phyloP scores from a whole-genome alignment of 2,888 invertebrate genomes.

The Heteropelma amictum region DNA sequence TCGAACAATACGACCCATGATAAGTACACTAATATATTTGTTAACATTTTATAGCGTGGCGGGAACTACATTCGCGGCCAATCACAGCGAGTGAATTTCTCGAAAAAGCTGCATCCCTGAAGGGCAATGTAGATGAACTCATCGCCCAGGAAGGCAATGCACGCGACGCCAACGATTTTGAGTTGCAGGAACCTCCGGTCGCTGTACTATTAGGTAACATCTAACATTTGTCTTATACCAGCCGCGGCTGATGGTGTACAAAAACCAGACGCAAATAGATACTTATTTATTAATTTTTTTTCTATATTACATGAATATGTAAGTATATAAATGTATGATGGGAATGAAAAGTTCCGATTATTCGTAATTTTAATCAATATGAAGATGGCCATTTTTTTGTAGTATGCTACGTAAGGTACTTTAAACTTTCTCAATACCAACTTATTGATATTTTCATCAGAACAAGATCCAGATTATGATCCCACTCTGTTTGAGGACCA shows the following conservation, averaged over 20 bases:
- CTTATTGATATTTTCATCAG: not conserved
- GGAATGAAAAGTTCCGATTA: not conserved
- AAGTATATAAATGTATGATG: no score
- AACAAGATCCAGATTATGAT: constrained; percentile 5
- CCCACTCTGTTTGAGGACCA: not conserved
- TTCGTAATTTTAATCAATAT: not conserved
- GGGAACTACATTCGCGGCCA: constrained; percentile 21
- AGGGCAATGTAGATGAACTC: constrained; percentile 10
- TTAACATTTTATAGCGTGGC: constrained; percentile 25
- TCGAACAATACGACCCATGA: not conserved
- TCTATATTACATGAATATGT: no score
- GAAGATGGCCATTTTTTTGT: not conserved
- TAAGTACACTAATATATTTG: not conserved
- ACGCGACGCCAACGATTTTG: constrained; percentile 14
- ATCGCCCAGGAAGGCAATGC: not conserved
- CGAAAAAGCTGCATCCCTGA: constrained; percentile 25
- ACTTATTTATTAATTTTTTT: no score
- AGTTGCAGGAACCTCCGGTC: constrained; percentile 11
- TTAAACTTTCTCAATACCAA: not conserved
- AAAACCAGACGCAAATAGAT: not conserved
- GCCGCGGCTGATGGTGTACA: not conserved
- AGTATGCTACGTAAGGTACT: not conserved
- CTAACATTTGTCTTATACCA: not conserved
- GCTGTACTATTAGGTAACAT: constrained; percentile 22
- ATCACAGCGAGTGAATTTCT: constrained; percentile 25